A percentile compares a stretch with the other conserved stretches of the same genome.
These are phyloP conservation scores for Chiridota heheva DNA, from an alignment of 35 echinoderm and acorn worm genomes.

Conservation along the genomic window DNA sequence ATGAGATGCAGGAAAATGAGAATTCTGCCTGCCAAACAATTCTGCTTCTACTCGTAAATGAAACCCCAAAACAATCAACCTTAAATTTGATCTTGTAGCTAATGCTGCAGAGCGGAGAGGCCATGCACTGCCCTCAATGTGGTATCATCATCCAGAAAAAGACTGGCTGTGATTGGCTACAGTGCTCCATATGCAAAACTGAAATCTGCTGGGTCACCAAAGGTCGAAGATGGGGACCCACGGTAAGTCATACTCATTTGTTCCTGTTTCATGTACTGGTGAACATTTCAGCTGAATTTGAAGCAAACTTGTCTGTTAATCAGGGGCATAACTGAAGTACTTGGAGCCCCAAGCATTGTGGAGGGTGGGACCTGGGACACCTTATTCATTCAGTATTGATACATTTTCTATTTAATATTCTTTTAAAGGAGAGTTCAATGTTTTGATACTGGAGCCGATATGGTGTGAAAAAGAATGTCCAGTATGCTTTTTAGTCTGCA, in stretches of 20 bases:
- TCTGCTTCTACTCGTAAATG: too few species aligned
- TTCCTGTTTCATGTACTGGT: background rate
- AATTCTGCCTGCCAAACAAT: too few species aligned
- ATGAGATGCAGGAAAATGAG: too few species aligned
- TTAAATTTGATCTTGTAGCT: slow-evolving; percentile 25
- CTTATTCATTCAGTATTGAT: background rate
- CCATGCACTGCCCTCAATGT: slow-evolving; percentile 90
- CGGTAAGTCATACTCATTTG: slow-evolving; percentile 66
- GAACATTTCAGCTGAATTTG: background rate
- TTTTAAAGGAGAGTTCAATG: background rate
- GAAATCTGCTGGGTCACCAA: slow-evolving; percentile 99
- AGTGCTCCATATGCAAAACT: slow-evolving; percentile 82
- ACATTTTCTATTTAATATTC: background rate
- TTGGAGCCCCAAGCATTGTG: too few species aligned
- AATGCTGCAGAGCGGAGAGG: slow-evolving; percentile 75
- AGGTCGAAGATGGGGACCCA: slow-evolving; percentile 82
- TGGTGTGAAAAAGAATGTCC: too few species aligned
- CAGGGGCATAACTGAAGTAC: background rate
- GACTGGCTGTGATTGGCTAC: slow-evolving; percentile 91
- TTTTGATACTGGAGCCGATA: too few species aligned
- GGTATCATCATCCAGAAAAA: slow-evolving; percentile 97
- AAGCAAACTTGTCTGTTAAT: too few species aligned
- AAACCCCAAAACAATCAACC: too few species aligned
- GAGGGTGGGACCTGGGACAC: too few species aligned
- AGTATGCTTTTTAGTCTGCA: too few species aligned